A percentile compares a stretch with the other conserved stretches of the same genome.
These are phyloP conservation scores for Phrixothrix hirtus DNA, from an alignment of 2,888 invertebrate species.

Conservation along the genomic window DNA sequence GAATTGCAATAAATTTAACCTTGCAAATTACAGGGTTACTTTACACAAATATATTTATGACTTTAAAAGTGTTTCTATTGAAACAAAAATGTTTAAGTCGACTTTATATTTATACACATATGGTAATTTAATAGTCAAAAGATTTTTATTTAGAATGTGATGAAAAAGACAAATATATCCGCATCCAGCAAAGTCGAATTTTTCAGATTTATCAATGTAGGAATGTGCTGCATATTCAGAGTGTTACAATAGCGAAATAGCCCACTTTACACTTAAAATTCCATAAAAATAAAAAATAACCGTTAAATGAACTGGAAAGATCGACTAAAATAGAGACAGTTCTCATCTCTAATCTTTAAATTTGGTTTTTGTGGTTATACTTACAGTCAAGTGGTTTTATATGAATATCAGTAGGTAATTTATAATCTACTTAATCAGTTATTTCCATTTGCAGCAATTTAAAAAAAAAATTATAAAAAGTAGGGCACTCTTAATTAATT, in stretches of 20 bases:
- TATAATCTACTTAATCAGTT: too few species aligned
- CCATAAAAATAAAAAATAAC: constrained; percentile 16
- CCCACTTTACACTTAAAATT: constrained; percentile 17
- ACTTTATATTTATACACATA: not conserved
- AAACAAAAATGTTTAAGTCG: not conserved
- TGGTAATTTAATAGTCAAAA: too few species aligned
- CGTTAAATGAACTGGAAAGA: constrained; percentile 16
- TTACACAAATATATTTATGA: not conserved
- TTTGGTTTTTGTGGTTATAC: not conserved
- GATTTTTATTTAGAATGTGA: not conserved
- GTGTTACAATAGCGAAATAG: constrained; percentile 14
- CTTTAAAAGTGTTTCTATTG: not conserved
- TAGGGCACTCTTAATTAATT: too few species aligned
- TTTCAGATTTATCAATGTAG: not conserved
- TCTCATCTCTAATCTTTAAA: constrained; percentile 3
- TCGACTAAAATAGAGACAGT: constrained; percentile 4
- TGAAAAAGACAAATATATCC: not conserved
- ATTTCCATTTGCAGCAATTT: too few species aligned
- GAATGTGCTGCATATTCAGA: not conserved
- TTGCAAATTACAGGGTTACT: not conserved
- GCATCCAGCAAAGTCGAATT: not conserved
- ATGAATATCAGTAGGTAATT: too few species aligned
- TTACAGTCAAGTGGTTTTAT: too few species aligned
- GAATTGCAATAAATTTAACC: constrained; percentile 15
- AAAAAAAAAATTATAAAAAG: too few species aligned